Evolutionary conservation across 2,113 vertebrate genomes (phyloP).

Genomic region (Trogon melanurus): DNA sequence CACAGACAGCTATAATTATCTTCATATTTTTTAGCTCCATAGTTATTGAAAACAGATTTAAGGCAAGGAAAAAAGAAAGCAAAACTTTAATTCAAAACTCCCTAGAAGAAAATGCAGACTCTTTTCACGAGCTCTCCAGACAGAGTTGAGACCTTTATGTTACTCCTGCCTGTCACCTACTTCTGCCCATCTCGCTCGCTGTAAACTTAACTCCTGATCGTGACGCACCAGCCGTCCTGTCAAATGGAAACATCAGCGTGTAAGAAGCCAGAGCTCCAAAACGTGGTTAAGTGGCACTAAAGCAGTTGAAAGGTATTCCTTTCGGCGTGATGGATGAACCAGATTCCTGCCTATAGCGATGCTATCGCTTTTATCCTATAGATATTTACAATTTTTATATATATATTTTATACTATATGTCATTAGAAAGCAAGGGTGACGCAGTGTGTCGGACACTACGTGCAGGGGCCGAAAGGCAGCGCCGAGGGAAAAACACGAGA

Average conservation of each 20-base stretch:
- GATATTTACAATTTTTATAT: background rate
- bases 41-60: conserved; percentile 62
- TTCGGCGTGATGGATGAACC: background rate
- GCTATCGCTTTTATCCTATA: background rate
- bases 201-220: background rate
- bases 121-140: background rate
- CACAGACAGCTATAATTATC: conserved; percentile 65
- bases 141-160: background rate
- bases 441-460: background rate
- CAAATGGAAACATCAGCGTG: background rate
- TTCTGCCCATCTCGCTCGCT: background rate
- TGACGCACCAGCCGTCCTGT: background rate
- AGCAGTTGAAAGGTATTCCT: background rate
- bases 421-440: background rate
- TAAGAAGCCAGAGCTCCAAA: background rate
- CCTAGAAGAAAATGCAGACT: conserved; percentile 29
- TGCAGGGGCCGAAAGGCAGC: background rate
- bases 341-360: background rate
- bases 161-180: background rate
- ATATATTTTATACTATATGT: no score
- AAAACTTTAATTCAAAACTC: conserved; percentile 48
- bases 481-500: background rate
- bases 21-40: conserved; percentile 49
- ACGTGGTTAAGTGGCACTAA: background rate
- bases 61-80: conserved; percentile 8